These are phyloP conservation scores for Anthonomus grandis DNA, from an alignment of 1,140 invertebrate genomes.

Conservation along the genomic window DNA sequence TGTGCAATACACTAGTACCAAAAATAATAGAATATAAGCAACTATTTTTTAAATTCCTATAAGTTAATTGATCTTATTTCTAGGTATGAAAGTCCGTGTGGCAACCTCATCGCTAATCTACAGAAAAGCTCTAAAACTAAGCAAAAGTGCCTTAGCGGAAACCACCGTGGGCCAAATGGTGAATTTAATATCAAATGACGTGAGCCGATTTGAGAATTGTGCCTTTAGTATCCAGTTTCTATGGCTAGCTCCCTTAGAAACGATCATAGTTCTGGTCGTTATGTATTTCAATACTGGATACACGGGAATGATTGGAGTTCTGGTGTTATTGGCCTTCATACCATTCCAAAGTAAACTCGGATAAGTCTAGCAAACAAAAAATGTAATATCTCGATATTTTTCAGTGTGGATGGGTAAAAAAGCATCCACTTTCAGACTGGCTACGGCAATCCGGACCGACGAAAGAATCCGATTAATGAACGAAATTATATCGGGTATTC, in stretches of 20 bases:
- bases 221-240: too few species aligned
- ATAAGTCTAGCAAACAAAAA: slow-evolving; percentile 89
- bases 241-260: slow-evolving; percentile 73
- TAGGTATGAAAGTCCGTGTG: slow-evolving; percentile 79
- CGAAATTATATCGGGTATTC: slow-evolving; percentile 73
- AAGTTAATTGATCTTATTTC: slow-evolving; percentile 47
- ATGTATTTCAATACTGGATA: slow-evolving; percentile 71
- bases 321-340: slow-evolving; percentile 49
- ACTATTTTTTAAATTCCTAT: too few species aligned
- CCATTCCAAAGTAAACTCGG: slow-evolving; percentile 71
- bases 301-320: slow-evolving; percentile 62
- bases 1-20: too few species aligned
- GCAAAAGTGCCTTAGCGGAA: slow-evolving; percentile 67
- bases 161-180: slow-evolving; percentile 81
- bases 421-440: slow-evolving; percentile 53
- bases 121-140: slow-evolving; percentile 71
- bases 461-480: slow-evolving; percentile 69
- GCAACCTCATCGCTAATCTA: slow-evolving; percentile 79
- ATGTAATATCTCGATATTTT: slow-evolving; percentile 72
- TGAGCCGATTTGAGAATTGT: slow-evolving; percentile 68
- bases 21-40: too few species aligned
- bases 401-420: slow-evolving; percentile 46
- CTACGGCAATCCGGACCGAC: slow-evolving; percentile 61
- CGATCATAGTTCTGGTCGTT: slow-evolving; percentile 66
- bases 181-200: slow-evolving; percentile 83